Conservation (phyloP, 35 echinoderm and acorn worm species). For the Lytechinus variegatus region DNA sequence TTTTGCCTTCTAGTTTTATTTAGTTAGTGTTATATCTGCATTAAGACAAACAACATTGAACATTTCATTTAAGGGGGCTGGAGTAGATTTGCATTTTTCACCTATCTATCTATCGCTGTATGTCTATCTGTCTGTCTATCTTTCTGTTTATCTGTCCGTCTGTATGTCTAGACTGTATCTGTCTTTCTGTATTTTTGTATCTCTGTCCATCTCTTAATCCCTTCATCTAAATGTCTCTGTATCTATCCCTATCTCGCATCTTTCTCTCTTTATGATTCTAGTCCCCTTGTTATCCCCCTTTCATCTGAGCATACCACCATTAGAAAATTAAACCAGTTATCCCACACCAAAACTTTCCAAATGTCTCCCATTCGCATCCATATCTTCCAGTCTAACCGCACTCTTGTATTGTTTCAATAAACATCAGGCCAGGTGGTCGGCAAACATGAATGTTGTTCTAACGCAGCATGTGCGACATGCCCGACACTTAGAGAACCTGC, state of each 20-base stretch:
- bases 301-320: not conserved
- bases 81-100: not conserved
- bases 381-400: not conserved
- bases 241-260: not conserved
- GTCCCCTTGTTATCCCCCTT: not conserved
- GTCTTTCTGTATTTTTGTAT: not conserved
- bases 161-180: not conserved
- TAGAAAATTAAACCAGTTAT: not conserved
- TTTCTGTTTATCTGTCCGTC: not conserved
- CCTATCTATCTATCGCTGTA: not conserved
- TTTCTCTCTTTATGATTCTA: not conserved
- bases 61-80: not conserved
- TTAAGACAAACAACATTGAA: not conserved
- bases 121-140: not conserved
- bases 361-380: not conserved
- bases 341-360: not conserved
- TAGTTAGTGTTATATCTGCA: not conserved
- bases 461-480: not conserved
- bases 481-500: not conserved
- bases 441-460: slow-evolving; percentile 41
- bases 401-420: slow-evolving; percentile 2
- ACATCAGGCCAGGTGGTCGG: slow-evolving; percentile 1
- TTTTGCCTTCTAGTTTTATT: not conserved
- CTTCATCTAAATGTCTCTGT: not conserved
- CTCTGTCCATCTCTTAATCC: not conserved